A percentile compares a stretch with the other conserved stretches of the same genome.
Conservation (phyloP, 2,888 invertebrate species). For the Yponomeuta plumbellus region DNA sequence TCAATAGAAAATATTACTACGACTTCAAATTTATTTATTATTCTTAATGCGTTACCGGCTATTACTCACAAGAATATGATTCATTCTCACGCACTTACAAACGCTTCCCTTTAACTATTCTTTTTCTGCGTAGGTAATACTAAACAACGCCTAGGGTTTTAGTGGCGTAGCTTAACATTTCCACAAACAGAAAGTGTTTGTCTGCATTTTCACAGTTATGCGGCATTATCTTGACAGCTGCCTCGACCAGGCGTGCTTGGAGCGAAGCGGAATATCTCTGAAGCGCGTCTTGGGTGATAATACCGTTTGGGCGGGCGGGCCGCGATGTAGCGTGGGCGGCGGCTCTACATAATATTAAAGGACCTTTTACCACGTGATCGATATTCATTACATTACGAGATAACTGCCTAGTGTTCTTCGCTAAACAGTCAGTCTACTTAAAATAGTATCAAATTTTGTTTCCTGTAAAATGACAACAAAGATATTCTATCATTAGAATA, state of each 20-base stretch:
- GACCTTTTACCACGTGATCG: not conserved
- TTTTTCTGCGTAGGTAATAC: not conserved
- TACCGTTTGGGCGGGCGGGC: not conserved
- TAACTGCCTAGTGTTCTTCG: not conserved
- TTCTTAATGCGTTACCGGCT: not conserved
- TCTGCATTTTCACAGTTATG: not conserved
- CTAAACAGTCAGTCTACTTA: not conserved
- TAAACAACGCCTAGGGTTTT: not conserved
- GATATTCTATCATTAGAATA: no score
- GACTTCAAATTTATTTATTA: not conserved
- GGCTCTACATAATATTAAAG: not conserved
- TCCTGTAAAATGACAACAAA: no score
- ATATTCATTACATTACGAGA: not conserved
- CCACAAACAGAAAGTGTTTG: not conserved
- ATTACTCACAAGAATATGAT: not conserved
- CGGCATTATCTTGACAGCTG: conserved; percentile 1
- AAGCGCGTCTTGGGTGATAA: not conserved
- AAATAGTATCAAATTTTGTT: no score
- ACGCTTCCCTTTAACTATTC: not conserved
- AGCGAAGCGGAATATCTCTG: not conserved
- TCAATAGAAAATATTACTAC: not conserved
- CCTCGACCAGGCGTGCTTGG: not conserved
- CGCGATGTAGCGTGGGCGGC: not conserved
- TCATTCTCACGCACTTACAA: not conserved
- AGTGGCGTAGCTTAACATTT: not conserved